Percentiles rank a stretch among this genome's conserved stretches.
Evolutionary conservation across 2,113 vertebrate species (phyloP).

Genomic region (Anoura caudifer): DNA sequence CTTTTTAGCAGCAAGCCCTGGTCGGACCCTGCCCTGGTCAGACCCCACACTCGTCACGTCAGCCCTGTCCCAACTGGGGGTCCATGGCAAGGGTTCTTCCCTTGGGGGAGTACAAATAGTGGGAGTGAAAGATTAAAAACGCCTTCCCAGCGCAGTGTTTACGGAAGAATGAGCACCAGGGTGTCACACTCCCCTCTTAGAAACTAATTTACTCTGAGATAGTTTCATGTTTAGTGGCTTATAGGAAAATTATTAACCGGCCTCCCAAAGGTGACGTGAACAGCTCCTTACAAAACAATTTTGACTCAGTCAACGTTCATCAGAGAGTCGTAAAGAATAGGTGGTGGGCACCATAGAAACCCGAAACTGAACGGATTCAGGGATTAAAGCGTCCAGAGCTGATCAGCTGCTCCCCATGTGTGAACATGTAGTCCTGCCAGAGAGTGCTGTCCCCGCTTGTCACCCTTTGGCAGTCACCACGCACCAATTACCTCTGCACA

Average conservation of each 20-base stretch:
- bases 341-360: background rate
- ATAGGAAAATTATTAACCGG: background rate
- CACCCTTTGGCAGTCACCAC: background rate
- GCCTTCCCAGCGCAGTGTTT: background rate
- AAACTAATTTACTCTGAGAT: background rate
- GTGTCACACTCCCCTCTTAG: background rate
- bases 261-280: background rate
- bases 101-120: background rate
- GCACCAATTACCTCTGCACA: background rate
- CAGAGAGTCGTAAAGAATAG: background rate
- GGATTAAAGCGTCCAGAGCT: background rate
- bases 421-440: background rate
- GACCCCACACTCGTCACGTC: background rate
- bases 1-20: background rate
- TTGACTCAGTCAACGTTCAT: background rate
- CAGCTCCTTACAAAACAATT: slow-evolving; percentile 14
- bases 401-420: background rate
- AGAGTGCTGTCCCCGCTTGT: background rate
- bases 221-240: slow-evolving; percentile 24
- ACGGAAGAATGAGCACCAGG: background rate
- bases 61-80: background rate
- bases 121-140: background rate
- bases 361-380: background rate
- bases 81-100: background rate
- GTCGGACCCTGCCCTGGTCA: background rate